A percentile compares a stretch with the other conserved stretches of the same genome.
phyloP scores from a whole-genome alignment of 2,113 vertebrate genomes.

The chimpanzee (Pan troglodytes) region DNA sequence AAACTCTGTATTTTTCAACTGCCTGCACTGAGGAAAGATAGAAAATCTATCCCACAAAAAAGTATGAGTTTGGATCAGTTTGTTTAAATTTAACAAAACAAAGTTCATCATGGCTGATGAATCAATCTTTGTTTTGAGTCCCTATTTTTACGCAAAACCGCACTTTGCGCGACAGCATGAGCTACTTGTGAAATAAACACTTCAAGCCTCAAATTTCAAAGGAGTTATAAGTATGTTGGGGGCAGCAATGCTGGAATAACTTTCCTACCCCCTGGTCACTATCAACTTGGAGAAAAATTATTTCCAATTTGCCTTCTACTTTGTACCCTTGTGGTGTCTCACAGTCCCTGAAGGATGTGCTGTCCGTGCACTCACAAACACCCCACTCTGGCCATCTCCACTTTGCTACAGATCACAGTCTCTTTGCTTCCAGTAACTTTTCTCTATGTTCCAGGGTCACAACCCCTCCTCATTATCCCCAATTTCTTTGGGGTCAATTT shows the following conservation, averaged over 20 bases:
- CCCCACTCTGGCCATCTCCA: neutral
- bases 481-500: neutral
- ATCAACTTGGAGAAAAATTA: neutral
- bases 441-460: neutral
- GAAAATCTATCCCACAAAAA: neutral
- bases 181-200: neutral
- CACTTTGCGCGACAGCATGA: neutral
- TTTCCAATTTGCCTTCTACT: neutral
- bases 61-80: neutral
- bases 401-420: no score
- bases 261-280: neutral
- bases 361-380: rapidly evolving
- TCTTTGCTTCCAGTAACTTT: neutral
- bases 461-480: neutral
- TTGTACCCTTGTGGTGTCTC: neutral
- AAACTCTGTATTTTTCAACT: neutral
- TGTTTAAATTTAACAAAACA: neutral
- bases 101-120: neutral
- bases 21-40: neutral
- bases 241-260: neutral
- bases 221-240: neutral
- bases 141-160: neutral
- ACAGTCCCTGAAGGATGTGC: rapidly evolving
- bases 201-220: neutral
- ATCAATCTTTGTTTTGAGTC: neutral